Percentiles rank a stretch among this genome's conserved stretches.
phyloP scores from a whole-genome alignment of 2,888 invertebrate species.

The Oegoconia quadripuncta region DNA sequence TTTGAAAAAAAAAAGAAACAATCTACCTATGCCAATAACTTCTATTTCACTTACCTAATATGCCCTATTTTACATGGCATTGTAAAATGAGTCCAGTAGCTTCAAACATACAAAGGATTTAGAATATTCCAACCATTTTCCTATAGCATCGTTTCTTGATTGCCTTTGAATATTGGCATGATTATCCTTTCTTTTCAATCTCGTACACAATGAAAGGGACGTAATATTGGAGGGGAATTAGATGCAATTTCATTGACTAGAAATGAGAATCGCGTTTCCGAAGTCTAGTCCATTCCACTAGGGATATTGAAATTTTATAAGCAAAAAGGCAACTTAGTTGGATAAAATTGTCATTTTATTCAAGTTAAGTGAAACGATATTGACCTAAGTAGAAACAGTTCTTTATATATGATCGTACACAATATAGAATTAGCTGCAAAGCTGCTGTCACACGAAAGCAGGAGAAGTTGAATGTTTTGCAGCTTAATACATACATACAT shows the following conservation, averaged over 20 bases:
- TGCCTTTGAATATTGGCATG: constrained; percentile 31
- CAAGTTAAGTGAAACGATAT: too few relatives aligned
- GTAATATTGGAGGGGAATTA: constrained; percentile 49
- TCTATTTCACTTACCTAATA: too few relatives aligned
- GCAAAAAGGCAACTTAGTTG: background rate
- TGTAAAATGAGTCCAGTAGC: too few relatives aligned
- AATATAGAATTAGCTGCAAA: too few relatives aligned
- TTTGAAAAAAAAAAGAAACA: too few relatives aligned
- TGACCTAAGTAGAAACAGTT: too few relatives aligned
- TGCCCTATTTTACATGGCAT: too few relatives aligned
- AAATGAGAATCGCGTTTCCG: constrained; percentile 47
- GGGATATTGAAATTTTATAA: constrained; percentile 55
- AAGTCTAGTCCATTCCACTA: constrained; percentile 36
- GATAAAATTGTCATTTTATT: background rate
- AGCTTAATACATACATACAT: too few relatives aligned
- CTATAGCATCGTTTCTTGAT: constrained; percentile 13
- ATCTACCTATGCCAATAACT: too few relatives aligned
- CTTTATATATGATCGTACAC: too few relatives aligned
- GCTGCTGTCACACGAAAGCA: too few relatives aligned
- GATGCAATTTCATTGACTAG: constrained; percentile 58
- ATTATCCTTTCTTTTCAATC: constrained; percentile 31
- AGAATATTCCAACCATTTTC: constrained; percentile 2
- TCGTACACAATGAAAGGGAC: constrained; percentile 35
- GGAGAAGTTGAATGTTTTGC: too few relatives aligned
- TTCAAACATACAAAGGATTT: background rate